Conservation (phyloP, 2,113 vertebrate species). For the Entomyzon cyanotis region DNA sequence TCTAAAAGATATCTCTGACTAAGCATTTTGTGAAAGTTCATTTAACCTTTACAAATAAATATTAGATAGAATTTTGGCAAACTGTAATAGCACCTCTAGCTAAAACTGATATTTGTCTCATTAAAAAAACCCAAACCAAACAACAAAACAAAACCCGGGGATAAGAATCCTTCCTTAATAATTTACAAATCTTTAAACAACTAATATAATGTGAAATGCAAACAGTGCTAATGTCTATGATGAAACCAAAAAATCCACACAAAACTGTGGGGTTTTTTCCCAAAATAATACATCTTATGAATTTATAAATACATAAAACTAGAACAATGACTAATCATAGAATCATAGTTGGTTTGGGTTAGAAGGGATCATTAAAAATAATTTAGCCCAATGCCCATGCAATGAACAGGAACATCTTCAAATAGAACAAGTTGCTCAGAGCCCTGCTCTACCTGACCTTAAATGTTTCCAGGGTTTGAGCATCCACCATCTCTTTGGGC, state of each 20-base stretch:
- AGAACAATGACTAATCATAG: neutral
- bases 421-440: neutral
- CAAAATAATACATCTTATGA: neutral
- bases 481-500: neutral
- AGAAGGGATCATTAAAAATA: neutral
- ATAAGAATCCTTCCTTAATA: neutral
- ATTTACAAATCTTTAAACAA: slow-evolving; percentile 6
- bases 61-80: neutral
- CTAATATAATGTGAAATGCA: neutral
- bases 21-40: neutral
- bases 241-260: neutral
- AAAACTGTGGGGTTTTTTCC: neutral
- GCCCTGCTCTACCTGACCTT: neutral
- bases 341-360: neutral
- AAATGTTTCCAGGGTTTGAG: neutral
- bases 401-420: neutral
- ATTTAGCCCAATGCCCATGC: neutral
- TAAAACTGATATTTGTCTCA: neutral
- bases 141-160: neutral
- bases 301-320: neutral
- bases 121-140: neutral
- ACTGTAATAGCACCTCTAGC: neutral
- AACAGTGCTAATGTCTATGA: neutral
- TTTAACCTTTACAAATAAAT: slow-evolving; percentile 11
- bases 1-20: neutral